Conservation (phyloP, 2,113 vertebrate genomes). For the Hemicordylus capensis region DNA sequence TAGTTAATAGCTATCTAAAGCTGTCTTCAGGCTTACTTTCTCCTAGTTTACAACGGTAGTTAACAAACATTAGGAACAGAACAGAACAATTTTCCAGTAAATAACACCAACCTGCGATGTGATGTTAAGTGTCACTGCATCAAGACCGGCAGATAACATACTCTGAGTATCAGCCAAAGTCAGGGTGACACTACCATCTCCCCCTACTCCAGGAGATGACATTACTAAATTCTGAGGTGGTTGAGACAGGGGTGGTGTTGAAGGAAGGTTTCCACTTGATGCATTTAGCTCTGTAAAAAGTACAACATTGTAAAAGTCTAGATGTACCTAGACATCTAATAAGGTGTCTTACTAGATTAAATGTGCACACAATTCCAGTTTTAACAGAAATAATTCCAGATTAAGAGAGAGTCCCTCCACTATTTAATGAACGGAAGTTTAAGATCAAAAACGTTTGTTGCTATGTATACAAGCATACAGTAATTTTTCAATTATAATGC, state of each 20-base stretch:
- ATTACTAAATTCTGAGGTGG: constrained; percentile 90
- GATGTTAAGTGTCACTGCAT: constrained; percentile 93
- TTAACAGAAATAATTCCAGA: not conserved
- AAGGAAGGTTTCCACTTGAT: constrained; percentile 80
- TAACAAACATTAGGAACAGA: not conserved
- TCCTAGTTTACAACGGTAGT: not conserved
- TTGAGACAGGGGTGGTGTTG: constrained; percentile 84
- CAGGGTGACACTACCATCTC: constrained; percentile 91
- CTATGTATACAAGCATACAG: not conserved
- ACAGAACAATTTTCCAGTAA: constrained; percentile 2
- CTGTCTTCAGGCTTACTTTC: not conserved
- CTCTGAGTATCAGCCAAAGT: constrained; percentile 94
- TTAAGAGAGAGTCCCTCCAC: not conserved
- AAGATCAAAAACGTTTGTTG: too few relatives aligned
- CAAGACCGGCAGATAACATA: constrained; percentile 87
- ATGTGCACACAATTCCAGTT: not conserved
- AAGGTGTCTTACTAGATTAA: not conserved
- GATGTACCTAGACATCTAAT: not conserved
- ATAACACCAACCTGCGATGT: constrained; percentile 83
- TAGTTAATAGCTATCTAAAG: too few relatives aligned
- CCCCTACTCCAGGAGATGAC: constrained; percentile 87
- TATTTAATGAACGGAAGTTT: not conserved
- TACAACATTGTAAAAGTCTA: not conserved
- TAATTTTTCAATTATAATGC: too few relatives aligned
- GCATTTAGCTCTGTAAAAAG: constrained; percentile 72